Percentiles rank a stretch among this genome's conserved stretches.
Evolutionary conservation across 2,113 vertebrate species (phyloP).

Genomic region (Pogonocichla stellata): DNA sequence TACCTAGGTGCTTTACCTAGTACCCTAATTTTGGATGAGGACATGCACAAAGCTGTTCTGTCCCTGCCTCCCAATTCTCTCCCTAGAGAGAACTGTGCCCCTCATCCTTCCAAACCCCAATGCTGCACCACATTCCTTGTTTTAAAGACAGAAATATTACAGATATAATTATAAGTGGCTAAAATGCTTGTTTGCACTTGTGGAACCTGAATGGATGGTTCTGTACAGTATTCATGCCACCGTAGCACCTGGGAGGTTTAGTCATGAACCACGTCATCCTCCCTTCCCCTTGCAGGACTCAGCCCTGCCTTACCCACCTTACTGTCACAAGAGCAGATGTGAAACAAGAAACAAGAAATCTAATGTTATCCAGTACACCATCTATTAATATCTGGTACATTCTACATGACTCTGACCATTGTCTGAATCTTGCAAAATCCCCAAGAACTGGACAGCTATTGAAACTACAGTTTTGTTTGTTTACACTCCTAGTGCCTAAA

Average conservation of each 20-base stretch:
- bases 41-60: not conserved
- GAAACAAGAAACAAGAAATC: not conserved
- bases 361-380: not conserved
- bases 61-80: not conserved
- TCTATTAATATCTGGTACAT: not conserved
- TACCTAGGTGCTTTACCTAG: not conserved
- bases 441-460: not conserved
- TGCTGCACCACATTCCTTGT: not conserved
- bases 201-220: not conserved
- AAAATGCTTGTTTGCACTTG: not conserved
- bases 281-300: not conserved
- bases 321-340: not conserved
- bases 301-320: not conserved
- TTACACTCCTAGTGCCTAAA: not conserved
- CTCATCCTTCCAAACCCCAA: not conserved
- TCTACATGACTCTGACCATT: not conserved
- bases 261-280: not conserved
- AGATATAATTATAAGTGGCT: not conserved
- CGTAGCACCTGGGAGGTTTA: not conserved
- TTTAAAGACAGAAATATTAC: rapidly evolving
- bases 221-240: not conserved
- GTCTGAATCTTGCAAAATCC: not conserved
- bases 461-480: not conserved
- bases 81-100: not conserved
- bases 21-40: not conserved